Evolutionary conservation across 2,113 vertebrate species (phyloP).

Genomic region (Eclectus roratus): DNA sequence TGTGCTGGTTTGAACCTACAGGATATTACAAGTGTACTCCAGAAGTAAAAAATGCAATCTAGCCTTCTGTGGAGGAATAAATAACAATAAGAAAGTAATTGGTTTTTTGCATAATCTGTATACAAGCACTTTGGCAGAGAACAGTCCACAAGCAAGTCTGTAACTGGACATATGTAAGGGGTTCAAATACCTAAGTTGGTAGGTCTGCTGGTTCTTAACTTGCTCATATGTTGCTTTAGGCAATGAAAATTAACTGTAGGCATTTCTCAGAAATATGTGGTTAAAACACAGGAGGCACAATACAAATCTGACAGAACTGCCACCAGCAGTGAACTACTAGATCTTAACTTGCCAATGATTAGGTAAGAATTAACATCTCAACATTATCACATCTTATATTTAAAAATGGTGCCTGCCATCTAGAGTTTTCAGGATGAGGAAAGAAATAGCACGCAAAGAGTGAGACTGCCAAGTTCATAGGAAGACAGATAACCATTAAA

Average conservation of each 20-base stretch:
- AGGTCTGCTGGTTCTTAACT: neutral
- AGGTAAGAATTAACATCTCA: neutral
- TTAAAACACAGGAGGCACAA: neutral
- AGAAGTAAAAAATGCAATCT: neutral
- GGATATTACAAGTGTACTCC: neutral
- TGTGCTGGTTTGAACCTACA: neutral
- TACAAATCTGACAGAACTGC: neutral
- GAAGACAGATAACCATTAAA: neutral
- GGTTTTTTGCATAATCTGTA: neutral
- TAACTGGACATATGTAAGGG: neutral
- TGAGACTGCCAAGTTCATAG: neutral
- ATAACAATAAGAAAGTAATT: neutral
- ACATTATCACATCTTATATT: neutral
- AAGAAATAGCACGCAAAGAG: rapidly evolving
- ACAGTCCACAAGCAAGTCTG: neutral
- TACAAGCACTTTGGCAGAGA: neutral
- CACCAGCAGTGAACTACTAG: neutral
- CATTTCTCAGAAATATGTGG: neutral
- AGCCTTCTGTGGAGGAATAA: neutral
- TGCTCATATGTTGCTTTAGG: neutral
- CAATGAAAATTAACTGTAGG: neutral
- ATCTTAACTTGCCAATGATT: neutral
- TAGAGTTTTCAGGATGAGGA: neutral
- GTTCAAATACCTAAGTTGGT: neutral
- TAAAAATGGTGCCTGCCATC: neutral